Evolutionary conservation across 2,113 vertebrate species (phyloP).

Genomic region (Vanacampus margaritifer): DNA sequence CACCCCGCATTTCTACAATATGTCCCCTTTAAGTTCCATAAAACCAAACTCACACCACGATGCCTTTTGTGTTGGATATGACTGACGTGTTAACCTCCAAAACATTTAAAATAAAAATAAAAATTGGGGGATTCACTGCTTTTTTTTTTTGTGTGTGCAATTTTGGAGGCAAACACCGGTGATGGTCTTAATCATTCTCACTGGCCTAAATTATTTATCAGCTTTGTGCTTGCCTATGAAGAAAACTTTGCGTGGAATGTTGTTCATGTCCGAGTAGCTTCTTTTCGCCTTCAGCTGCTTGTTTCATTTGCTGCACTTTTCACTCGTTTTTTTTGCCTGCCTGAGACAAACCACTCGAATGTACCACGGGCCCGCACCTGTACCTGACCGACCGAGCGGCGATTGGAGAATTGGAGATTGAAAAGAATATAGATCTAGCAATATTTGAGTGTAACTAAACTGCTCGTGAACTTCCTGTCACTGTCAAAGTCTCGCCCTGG

Average conservation of each 20-base stretch:
- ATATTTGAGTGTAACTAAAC: conserved; percentile 65
- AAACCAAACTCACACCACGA: conserved; percentile 55
- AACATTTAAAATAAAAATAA: no score
- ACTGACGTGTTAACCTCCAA: conserved; percentile 44
- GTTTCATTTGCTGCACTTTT: conserved; percentile 46
- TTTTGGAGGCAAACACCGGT: conserved; percentile 48
- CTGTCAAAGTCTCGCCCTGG: conserved; percentile 32
- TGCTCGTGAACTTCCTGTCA: conserved; percentile 57
- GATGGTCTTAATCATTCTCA: conserved; percentile 31
- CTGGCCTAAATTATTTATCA: conserved; percentile 35
- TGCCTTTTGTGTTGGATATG: conserved; percentile 57
- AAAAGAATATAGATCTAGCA: conserved; percentile 63
- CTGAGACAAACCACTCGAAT: conserved; percentile 58
- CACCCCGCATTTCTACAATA: neutral
- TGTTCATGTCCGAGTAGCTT: conserved; percentile 54
- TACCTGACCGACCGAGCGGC: neutral
- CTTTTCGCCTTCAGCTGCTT: conserved; percentile 49
- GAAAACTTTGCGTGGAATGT: conserved; percentile 9
- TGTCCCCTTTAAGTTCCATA: conserved; percentile 10
- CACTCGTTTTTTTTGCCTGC: conserved; percentile 47
- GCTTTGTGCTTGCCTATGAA: conserved; percentile 55
- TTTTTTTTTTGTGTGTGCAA: neutral
- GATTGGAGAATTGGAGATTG: neutral
- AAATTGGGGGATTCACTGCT: conserved; percentile 23
- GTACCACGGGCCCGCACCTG: conserved; percentile 38